Evolutionary conservation across 2,888 invertebrate species (phyloP).

Genomic region (Thymelicus lineola): DNA sequence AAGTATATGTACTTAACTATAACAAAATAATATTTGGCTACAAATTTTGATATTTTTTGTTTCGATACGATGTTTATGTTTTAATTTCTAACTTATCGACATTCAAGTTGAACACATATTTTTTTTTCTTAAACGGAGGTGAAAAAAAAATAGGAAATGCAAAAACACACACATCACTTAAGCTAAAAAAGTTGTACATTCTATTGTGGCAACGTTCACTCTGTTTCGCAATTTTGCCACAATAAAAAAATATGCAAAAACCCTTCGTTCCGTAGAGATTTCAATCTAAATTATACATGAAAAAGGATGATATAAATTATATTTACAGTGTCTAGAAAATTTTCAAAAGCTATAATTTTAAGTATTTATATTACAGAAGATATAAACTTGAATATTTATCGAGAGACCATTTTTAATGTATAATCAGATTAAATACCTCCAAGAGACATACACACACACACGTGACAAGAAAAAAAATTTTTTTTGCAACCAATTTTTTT

Average conservation of each 20-base stretch:
- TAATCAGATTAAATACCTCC: neutral
- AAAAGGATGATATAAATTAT: neutral
- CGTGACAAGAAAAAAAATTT: constrained; percentile 3
- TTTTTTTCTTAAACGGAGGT: neutral
- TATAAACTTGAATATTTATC: no score
- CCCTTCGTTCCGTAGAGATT: neutral
- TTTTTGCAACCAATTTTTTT: constrained; percentile 5
- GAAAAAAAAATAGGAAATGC: constrained; percentile 2
- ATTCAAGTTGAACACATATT: constrained; percentile 1
- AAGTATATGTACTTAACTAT: neutral
- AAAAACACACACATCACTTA: constrained; percentile 9
- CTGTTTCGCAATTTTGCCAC: neutral
- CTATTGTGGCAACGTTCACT: neutral
- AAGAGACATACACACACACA: neutral
- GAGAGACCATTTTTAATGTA: no score
- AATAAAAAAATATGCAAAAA: neutral
- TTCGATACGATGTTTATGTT: neutral
- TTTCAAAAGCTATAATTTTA: no score
- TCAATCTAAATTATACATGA: neutral
- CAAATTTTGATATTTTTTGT: neutral
- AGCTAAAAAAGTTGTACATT: neutral
- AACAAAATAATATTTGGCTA: constrained; percentile 13
- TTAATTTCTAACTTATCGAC: neutral
- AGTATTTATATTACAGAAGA: no score
- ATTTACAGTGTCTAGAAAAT: neutral